Base-by-base conservation (phyloP, 37 sponge, comb jelly and placozoan genomes). In the Crambe crambe region DNA sequence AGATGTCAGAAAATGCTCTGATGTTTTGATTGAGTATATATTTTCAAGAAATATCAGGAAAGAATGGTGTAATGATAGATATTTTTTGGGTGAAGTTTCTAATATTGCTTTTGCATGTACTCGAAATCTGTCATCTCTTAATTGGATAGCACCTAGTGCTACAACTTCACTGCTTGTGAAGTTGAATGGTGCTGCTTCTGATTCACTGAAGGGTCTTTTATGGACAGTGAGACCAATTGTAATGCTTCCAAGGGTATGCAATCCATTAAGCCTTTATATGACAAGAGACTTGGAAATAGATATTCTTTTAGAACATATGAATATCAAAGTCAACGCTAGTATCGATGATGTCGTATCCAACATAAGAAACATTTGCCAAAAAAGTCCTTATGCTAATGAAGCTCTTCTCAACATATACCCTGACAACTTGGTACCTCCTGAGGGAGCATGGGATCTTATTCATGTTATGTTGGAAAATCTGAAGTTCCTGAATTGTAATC, bases 141-240 rank as follows among this genome's bases (percentile, higher is more conserved):
- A 12, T 12, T 58, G 59, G 59, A 26, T 58, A 12, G 4, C 21
- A 4, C 59, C 59, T 26, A 3, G 20, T 18, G 20, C n/a, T n/a
- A n/a, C n/a, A n/a, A n/a, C n/a, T n/a, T n/a, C n/a, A 26, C 59
- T 58, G 8, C 22, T 54, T 2, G 59, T 58, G 26, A 4, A 58
- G 25, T 58, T 58, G 59, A 58, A 58, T 26, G 59, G 59, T 26
- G 21, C 59, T 12, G 59, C 59, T 58, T 12, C 59, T 58, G 59
- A 26, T 23, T 26, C 21, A 23, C 21, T 58, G 59, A 23, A 58
- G 59, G 26, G 25, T 12, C 25, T 58, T 23, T 12, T 87, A 37
- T 87, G 87, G 87, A 80, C 87, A 21, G 77, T 87, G 17, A 81
- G 58, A 30, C 87, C 87, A 39, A 38, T 87, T 26, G 56, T 80